Percentiles rank a stretch among this genome's conserved stretches.
Conservation (phyloP, 1,140 invertebrate species). For the Penaeus chinensis region DNA sequence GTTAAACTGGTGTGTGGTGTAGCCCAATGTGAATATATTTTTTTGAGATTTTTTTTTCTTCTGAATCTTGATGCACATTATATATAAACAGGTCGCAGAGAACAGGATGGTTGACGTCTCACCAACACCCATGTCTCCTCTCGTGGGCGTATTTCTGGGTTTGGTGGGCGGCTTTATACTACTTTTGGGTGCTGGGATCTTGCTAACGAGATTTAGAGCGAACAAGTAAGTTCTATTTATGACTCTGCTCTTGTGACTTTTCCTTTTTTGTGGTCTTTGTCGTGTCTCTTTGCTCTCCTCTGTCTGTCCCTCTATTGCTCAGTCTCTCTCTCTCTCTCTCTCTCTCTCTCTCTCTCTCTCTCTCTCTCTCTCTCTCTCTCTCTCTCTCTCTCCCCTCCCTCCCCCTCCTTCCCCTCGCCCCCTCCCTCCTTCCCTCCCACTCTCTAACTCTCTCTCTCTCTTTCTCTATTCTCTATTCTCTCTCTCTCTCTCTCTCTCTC, state of each 20-base stretch:
- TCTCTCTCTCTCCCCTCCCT: neutral
- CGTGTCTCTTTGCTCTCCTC: no score
- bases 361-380: neutral
- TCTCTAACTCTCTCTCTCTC: no score
- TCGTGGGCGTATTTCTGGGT: constrained; percentile 47
- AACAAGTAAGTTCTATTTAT: constrained; percentile 20
- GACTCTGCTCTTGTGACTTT: no score
- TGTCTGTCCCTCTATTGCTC: neutral
- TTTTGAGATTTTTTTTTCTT: neutral
- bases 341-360: neutral
- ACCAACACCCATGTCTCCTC: constrained; percentile 21
- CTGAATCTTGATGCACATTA: neutral
- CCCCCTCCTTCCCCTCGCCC: neutral
- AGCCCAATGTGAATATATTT: no score
- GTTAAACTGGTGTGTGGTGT: no score
- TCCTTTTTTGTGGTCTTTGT: no score
- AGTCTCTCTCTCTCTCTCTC: neutral
- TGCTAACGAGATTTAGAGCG: neutral
- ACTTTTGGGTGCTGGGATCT: constrained; percentile 15
- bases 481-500: no score
- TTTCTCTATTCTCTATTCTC: no score
- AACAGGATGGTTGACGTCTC: constrained; percentile 47
- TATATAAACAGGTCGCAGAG: constrained; percentile 37
- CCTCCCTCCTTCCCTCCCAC: no score
- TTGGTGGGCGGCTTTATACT: constrained; percentile 43